Evolutionary conservation across 92 coral and sea anemone genomes (phyloP).

Genomic region (Chrysogorgia sp.): DNA sequence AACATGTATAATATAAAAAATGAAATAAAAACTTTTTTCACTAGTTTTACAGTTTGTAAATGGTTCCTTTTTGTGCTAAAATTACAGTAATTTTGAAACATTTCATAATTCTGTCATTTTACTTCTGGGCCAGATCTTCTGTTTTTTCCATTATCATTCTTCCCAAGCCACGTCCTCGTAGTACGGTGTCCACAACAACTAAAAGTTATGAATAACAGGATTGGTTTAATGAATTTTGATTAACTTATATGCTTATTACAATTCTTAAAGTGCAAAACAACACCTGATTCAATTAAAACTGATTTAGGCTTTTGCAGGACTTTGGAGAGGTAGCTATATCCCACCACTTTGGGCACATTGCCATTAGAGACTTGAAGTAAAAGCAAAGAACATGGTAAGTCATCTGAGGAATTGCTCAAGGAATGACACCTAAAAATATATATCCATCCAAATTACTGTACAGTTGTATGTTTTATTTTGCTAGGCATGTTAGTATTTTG

Average conservation of each 20-base stretch:
- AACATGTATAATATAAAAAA: not conserved
- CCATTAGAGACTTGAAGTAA: conserved; percentile 56
- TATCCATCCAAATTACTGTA: not conserved
- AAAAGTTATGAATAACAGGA: not conserved
- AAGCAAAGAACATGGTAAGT: conserved; percentile 78
- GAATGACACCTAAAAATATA: conserved; percentile 7
- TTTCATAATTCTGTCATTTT: not conserved
- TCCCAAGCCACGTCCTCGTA: conserved; percentile 86
- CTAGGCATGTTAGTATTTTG: too few relatives aligned
- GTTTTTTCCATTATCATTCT: conserved; percentile 79
- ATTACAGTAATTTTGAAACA: not conserved
- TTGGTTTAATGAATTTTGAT: not conserved
- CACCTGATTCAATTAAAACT: conserved; percentile 78
- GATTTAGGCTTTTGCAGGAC: conserved; percentile 70
- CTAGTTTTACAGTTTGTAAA: too few relatives aligned
- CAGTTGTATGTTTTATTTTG: too few relatives aligned
- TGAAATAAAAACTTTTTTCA: not conserved
- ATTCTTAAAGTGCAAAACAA: not conserved
- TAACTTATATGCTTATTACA: not conserved
- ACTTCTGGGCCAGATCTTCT: conserved; percentile 75
- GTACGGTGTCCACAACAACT: conserved; percentile 72
- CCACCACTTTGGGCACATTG: conserved; percentile 53
- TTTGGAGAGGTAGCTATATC: conserved; percentile 72
- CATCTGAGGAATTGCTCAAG: conserved; percentile 40
- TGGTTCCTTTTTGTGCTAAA: not conserved